Evolutionary conservation across 2,888 invertebrate species (phyloP).

Genomic region (Troilus luridus): DNA sequence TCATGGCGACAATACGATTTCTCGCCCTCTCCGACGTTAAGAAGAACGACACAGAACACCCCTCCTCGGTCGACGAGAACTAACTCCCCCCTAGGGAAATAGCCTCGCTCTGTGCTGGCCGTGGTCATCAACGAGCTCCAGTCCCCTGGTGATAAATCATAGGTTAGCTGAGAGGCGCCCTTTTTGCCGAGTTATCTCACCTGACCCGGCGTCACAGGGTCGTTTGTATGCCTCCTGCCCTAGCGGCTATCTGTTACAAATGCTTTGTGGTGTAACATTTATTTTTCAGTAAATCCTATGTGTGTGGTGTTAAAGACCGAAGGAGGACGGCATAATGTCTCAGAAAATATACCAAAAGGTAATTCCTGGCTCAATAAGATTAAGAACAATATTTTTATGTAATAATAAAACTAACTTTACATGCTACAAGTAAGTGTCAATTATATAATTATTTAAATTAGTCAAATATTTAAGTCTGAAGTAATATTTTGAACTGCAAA

Average conservation of each 20-base stretch:
- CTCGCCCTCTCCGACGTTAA: background rate
- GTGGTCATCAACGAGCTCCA: constrained; percentile 32
- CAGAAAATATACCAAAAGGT: background rate
- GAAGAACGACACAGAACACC: background rate
- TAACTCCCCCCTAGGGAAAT: constrained; percentile 37
- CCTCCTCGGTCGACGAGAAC: background rate
- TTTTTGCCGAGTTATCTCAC: constrained; percentile 17
- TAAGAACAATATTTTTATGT: background rate
- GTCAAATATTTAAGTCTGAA: no score
- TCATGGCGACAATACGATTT: no score
- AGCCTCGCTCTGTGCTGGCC: background rate
- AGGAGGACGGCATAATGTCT: background rate
- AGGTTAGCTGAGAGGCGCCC: constrained; percentile 3
- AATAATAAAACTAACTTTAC: background rate
- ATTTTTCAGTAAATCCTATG: constrained; percentile 15
- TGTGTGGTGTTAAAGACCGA: background rate
- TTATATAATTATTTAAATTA: no score
- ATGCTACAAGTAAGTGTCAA: no score
- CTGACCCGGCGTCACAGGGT: constrained; percentile 9
- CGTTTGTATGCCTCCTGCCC: constrained; percentile 6
- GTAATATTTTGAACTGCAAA: no score
- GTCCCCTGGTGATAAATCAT: constrained; percentile 43
- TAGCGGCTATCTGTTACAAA: constrained; percentile 10
- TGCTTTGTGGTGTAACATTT: constrained; percentile 13
- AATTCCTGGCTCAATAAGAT: no score